Evolutionary conservation across 2,797 vertebrate species (phyloP).

Genomic region (Anolis apletophallus): DNA sequence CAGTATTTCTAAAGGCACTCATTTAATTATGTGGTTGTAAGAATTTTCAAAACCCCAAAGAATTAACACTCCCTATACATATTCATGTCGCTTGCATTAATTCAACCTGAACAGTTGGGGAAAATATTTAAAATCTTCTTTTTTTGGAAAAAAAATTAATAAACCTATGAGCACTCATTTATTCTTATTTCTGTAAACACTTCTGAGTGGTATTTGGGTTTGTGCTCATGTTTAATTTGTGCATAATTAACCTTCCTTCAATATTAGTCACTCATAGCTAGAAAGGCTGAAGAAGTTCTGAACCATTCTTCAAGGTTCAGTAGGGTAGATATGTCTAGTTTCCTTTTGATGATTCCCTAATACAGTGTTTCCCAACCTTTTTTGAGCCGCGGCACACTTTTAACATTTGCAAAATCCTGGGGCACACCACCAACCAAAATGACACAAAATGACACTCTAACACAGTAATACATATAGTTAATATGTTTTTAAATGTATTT

Average conservation of each 20-base stretch:
- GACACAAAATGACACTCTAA: too few species aligned
- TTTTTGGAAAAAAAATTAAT: slow-evolving; percentile 64
- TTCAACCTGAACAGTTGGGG: slow-evolving; percentile 81
- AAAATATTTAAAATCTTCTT: slow-evolving; percentile 65
- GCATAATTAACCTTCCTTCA: slow-evolving; percentile 51
- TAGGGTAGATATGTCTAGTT: neutral
- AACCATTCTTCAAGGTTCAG: neutral
- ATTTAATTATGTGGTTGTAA: slow-evolving; percentile 87
- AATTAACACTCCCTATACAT: slow-evolving; percentile 83
- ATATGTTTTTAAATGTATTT: too few species aligned
- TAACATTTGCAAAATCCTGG: too few species aligned
- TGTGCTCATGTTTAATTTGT: slow-evolving; percentile 64
- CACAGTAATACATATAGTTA: too few species aligned
- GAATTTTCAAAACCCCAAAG: slow-evolving; percentile 86
- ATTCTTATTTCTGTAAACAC: slow-evolving; percentile 76
- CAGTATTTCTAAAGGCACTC: slow-evolving; percentile 87
- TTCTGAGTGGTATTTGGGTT: slow-evolving; percentile 56
- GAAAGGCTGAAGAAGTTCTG: neutral
- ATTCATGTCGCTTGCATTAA: slow-evolving; percentile 83
- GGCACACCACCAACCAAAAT: too few species aligned
- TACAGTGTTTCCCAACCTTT: too few species aligned
- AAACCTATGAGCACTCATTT: slow-evolving; percentile 56
- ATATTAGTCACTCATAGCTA: neutral
- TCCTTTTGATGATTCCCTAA: too few species aligned
- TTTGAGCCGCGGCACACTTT: too few species aligned